Base-by-base conservation (phyloP, 1,140 invertebrate species). In the Sarcophaga peregrina region DNA sequence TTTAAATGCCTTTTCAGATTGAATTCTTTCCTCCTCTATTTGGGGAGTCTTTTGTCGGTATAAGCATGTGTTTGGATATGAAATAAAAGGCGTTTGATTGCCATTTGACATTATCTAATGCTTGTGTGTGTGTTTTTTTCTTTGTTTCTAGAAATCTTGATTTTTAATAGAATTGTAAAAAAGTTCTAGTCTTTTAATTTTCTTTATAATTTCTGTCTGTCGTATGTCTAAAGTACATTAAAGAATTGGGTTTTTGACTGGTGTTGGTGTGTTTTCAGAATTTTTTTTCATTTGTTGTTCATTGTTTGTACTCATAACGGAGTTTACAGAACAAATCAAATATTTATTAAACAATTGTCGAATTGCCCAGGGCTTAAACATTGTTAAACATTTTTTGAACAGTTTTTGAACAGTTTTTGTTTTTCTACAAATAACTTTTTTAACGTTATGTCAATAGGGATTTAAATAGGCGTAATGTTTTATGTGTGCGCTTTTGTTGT, bases 101-200 rank as follows among this genome's bases (percentile, higher is more conserved):
- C 62, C 62, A 68, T 68, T 68, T 68, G 62, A 68, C 62, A 68
- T 68, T n/a, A 68, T 25, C n/a, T 68, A 37, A 20, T 20, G n/a
- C 20, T 68, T 17, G 54, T 68, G 10, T 68, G 17, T 20, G 11
- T n/a, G 1, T 62, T 62, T 25, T 68, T 68, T 68, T 68, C 17
- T 68, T 68, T 68, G 20, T 62, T 62, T 10, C 13, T 52, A n/a
- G n/a, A n/a, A n/a, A n/a, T 52, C 13, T 52, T 50, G 48, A 11
- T 50, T 50, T 50, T 50, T 50, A 11, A 50, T 50, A 50, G 7
- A 50, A 6, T 8, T 50, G 48, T 50, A n/a, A n/a, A n/a, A 37
- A 37, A 37, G 25, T 37, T 37, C 25, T 37, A 37, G 50, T 52
- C 50, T 52, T 10, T 5, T 1, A 3, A 52, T 52, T 9, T 13